Evolutionary conservation across 1,140 invertebrate species (phyloP), one percentile per base, ranked within the genome.

Genomic region (Bombus confusus): DNA sequence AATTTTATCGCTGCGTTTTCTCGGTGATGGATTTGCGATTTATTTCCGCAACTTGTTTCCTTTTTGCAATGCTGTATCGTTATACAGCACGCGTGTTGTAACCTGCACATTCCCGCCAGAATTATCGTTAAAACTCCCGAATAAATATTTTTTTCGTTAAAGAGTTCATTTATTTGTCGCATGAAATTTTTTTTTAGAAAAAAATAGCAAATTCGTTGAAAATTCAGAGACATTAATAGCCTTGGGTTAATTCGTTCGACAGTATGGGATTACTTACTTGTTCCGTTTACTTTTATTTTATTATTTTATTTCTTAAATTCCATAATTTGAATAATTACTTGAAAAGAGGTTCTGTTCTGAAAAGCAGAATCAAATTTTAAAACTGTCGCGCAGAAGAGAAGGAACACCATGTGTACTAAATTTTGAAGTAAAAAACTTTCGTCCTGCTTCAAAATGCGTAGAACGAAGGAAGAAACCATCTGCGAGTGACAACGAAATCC

Each of bases 401-500:
- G n/a, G 34, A 28, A 25, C 13, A 34, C 9, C 6, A 12, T 28
- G 12, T 43, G 39, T 18, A 9, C 28, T 25, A 37, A 66, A 74
- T 74, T 41, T 8, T 4, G 12, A 39, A 41, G 3, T n/a, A 43
- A 28, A n/a, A 22, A 64, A 52, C 25, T 52, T 76, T 2, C 41
- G 2, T 10, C 0, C 62, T 34, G 3, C n/a, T 31, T 66, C 4
- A 18, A 22, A 28, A 47, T 31, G 22, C 5, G 12, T 22, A 8
- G 25, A 34, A 73, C 12, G 22, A 34, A 25, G 13, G 22, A 59
- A 22, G 82, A 15, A 84, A 84, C 47, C 52, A 59, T 22, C 52
- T 71, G 82, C 76, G 69, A 80, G 43, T 69, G 69, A 22, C 75
- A 59, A 71, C 8, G 47, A 73, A 80, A 80, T 64, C 6, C 31